Base-by-base conservation (phyloP, 2,888 invertebrate genomes). In the Perithous albicinctus region DNA sequence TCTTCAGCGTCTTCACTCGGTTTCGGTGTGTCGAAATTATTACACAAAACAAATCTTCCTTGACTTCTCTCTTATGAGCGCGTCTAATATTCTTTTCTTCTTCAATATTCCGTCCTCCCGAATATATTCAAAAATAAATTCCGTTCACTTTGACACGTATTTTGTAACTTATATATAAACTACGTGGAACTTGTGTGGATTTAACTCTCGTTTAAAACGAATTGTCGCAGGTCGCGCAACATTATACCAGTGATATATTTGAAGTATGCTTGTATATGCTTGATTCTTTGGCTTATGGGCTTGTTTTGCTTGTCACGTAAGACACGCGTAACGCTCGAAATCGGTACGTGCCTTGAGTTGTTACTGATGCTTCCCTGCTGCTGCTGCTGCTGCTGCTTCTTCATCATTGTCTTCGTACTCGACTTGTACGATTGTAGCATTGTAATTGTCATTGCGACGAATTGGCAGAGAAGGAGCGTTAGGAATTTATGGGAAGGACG, bases 241-340 rank as follows among this genome's bases (percentile, higher is more conserved):
- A 51, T 67, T 23, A n/a, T n/a, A n/a, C n/a, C 26, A 12, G 15
- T 38, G 64, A 64, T 56, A 41, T 56, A 46, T 15, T 15, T 29
- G 12, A 29, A 32, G 10, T 3, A 26, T 38, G 46, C 35, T 51
- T 1, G 56, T 67, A 32, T 29, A 15, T 29, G 6, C 26, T 51
- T 54, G 41, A 29, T 38, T 64, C 12, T 43, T 61, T n/a, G 56
- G 15, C 15, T 18, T 7, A n/a, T 6, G 18, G 23, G 41, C 15
- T 74, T 69, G 74, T 63, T 66, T 38, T 67, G 46, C 73, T 67
- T 54, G 80, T 80, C 80, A 80, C 80, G 80, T 80, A 80, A 76
- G 38, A 75, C 35, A 48, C 75, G n/a, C 32, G 75, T 72, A 66
- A 64, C 43, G 59, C 51, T 76, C 23, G 61, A 72, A 76, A 80